Conservation (phyloP, 2,888 invertebrate species). For the Plebejus melissa region DNA sequence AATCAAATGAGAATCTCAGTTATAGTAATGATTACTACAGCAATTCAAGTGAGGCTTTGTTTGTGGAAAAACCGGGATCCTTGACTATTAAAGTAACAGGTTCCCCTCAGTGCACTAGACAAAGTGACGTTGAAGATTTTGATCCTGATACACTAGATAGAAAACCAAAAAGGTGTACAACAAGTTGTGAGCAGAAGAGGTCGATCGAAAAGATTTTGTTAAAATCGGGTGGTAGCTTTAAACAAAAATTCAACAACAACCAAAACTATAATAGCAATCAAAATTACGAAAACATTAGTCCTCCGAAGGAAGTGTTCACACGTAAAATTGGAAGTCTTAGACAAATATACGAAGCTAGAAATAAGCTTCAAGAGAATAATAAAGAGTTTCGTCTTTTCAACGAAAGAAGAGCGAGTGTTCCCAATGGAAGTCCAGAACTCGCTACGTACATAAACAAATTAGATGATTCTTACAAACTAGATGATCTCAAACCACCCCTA, state of each 20-base stretch:
- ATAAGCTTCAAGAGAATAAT: conserved; percentile 62
- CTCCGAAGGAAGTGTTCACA: conserved; percentile 64
- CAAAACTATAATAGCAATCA: conserved; percentile 51
- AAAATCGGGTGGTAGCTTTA: conserved; percentile 86
- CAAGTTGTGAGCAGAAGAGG: not conserved
- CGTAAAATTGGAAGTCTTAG: conserved; percentile 85
- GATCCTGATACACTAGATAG: conserved; percentile 92
- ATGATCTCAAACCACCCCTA: conserved; percentile 62
- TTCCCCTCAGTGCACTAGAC: conserved; percentile 82
- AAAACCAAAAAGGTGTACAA: conserved; percentile 72
- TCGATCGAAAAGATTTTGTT: conserved; percentile 75
- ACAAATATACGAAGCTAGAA: conserved; percentile 88
- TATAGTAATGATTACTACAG: conserved; percentile 84
- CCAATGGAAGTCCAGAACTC: conserved; percentile 56
- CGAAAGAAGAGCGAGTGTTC: conserved; percentile 61
- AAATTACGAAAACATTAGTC: conserved; percentile 47
- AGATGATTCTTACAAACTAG: conserved; percentile 51
- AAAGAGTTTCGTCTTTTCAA: conserved; percentile 45
- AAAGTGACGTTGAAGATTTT: conserved; percentile 85
- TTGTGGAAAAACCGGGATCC: conserved; percentile 83
- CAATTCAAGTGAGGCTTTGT: conserved; percentile 75
- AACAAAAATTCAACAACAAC: conserved; percentile 67
- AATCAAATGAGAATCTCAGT: conserved; percentile 45
- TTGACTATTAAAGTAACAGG: conserved; percentile 90
- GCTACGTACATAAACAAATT: conserved; percentile 57